Percentiles rank a stretch among this genome's conserved stretches.
These are phyloP conservation scores for Hypselothyrea guttata DNA, from an alignment of 2,888 invertebrate species.

Conservation along the genomic window DNA sequence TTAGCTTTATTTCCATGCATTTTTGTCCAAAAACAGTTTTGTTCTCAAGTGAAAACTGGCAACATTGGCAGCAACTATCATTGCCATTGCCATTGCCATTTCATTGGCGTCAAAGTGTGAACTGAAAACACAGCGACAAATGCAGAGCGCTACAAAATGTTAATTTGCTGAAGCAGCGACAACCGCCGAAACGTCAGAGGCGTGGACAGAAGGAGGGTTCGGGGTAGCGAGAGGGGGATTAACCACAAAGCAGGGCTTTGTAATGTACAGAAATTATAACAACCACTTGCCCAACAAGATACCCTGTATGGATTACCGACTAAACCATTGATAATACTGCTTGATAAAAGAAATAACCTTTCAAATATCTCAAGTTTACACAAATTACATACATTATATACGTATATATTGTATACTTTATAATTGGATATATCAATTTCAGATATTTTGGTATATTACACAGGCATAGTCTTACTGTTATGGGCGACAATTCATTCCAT, in stretches of 20 bases:
- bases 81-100: background rate
- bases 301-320: constrained; percentile 9
- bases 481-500: no score
- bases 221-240: constrained; percentile 19
- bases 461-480: no score
- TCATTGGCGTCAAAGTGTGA: constrained; percentile 46
- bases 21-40: no score
- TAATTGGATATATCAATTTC: no score
- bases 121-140: constrained; percentile 60
- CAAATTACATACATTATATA: no score
- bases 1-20: no score
- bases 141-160: constrained; percentile 70
- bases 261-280: constrained; percentile 36
- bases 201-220: constrained; percentile 14
- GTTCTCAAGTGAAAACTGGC: no score
- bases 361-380: no score
- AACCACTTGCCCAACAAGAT: constrained; percentile 9
- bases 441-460: no score
- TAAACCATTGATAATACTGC: no score
- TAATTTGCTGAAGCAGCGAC: constrained; percentile 61
- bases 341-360: no score
- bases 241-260: constrained; percentile 41
- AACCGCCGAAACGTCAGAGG: constrained; percentile 35
- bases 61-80: constrained; percentile 4
- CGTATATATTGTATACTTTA: no score